Evolutionary conservation across 2,888 invertebrate species (phyloP).

Genomic region (Limenitis camilla): DNA sequence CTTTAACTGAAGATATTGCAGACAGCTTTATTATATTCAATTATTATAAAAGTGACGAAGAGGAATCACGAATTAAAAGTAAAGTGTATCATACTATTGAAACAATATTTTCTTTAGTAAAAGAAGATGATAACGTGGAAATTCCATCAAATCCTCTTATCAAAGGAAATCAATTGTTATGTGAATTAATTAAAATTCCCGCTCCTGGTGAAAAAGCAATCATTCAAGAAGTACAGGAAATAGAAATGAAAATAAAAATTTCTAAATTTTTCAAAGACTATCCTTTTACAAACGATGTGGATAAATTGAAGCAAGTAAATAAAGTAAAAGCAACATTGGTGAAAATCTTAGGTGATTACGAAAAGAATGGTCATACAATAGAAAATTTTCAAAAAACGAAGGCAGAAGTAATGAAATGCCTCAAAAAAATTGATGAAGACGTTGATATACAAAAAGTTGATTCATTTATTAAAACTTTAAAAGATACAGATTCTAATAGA

Average conservation of each 20-base stretch:
- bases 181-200: conserved; percentile 35
- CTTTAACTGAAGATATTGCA: conserved; percentile 35
- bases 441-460: conserved; percentile 29
- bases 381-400: conserved; percentile 39
- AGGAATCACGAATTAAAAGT: conserved; percentile 34
- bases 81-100: conserved; percentile 34
- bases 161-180: conserved; percentile 42
- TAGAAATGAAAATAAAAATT: conserved; percentile 32
- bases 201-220: conserved; percentile 23
- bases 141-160: conserved; percentile 30
- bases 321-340: conserved; percentile 35
- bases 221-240: conserved; percentile 30
- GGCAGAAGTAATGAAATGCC: conserved; percentile 33
- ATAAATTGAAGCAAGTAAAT: conserved; percentile 22
- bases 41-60: conserved; percentile 35
- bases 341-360: conserved; percentile 40
- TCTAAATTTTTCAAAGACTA: conserved; percentile 35
- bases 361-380: conserved; percentile 34
- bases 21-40: conserved; percentile 42
- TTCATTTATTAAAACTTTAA: conserved; percentile 37
- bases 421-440: conserved; percentile 34
- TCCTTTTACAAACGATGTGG: conserved; percentile 24
- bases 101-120: conserved; percentile 28
- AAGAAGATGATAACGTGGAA: conserved; percentile 17
- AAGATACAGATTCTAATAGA: conserved; percentile 26